Base-by-base conservation (phyloP, 2,888 invertebrate genomes). In the Amaurobius ferox region DNA sequence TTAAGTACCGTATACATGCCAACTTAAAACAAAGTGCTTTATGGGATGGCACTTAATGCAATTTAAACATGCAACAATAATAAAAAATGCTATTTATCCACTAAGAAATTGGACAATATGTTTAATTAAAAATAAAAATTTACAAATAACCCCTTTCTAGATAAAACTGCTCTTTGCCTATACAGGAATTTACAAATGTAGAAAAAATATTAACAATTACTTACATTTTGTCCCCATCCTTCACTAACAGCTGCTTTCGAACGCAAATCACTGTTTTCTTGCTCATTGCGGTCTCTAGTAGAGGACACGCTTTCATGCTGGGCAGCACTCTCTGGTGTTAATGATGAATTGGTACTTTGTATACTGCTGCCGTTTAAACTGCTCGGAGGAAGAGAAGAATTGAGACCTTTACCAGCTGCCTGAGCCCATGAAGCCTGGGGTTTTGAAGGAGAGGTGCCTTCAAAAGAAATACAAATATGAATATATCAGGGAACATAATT, bases 211-310 rank as follows among this genome's bases (percentile, higher is more conserved):
- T n/a, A 88, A 79, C n/a, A 29, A 19, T 3, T 88, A 94, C 95
- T 94, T 93, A 95, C 95, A 90, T 87, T 86, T 78, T 88, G 88
- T 88, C 97, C 97, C 97, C 97, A 97, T 89, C 97, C 97, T 91
- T 97, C 97, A 44, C 88, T 89, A 68, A 62, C 71, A 19, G 88
- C 88, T 44, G 88, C 88, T 44, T 78, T 76, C 30, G 67, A 61
- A 26, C 71, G 70, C 0, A 83, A 23, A 23, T 88, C 85, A 16
- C 64, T 77, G 9, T 68, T 78, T 44, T 86, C 79, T 32, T 86
- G 71, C 23, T 88, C 88, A 19, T 61, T 44, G 19, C 77, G 71
- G 40, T 78, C 79, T 67, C 78, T 78, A 28, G 39, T 30, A 16
- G 40, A 29, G 26, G 74, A 5, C 7, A 61, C 30, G 6, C 6